Conservation (phyloP, 1,140 invertebrate genomes). For the Mya arenaria region DNA sequence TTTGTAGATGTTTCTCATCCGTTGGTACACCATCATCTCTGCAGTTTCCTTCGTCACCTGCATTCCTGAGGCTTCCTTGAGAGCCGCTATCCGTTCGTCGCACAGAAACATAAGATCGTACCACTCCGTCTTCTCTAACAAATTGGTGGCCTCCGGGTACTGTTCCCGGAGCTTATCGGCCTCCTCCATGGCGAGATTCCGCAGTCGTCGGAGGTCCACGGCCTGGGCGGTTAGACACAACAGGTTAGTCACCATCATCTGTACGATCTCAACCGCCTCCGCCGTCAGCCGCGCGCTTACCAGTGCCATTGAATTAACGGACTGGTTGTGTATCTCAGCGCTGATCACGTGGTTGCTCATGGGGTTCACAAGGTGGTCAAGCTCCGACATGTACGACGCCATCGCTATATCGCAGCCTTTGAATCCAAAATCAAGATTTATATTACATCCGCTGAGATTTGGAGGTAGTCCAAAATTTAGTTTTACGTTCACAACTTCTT, state of each 20-base stretch:
- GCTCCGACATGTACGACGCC: conserved; percentile 48
- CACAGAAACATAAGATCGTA: conserved; percentile 30
- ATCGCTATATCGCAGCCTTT: conserved; percentile 45
- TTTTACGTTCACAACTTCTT: conserved; percentile 37
- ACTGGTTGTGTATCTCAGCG: conserved; percentile 45
- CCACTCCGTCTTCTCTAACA: conserved; percentile 9
- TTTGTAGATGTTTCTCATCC: background rate
- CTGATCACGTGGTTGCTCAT: conserved; percentile 52
- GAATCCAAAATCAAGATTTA: conserved; percentile 34
- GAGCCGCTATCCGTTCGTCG: background rate
- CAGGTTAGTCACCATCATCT: conserved; percentile 46
- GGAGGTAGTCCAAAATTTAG: conserved; percentile 41
- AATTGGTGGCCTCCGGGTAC: background rate
- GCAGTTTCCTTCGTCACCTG: background rate
- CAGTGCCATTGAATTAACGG: conserved; percentile 45
- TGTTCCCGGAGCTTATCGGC: conserved; percentile 4
- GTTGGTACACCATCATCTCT: background rate
- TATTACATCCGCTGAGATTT: conserved; percentile 39
- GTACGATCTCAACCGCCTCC: conserved; percentile 36
- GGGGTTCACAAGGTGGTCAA: conserved; percentile 45
- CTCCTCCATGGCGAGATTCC: conserved; percentile 22
- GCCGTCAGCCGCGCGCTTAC: conserved; percentile 28
- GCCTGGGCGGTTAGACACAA: conserved; percentile 25
- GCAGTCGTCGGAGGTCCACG: conserved; percentile 35
- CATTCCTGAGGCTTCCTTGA: no score